Evolutionary conservation across 2,888 invertebrate genomes (phyloP).

Genomic region (Halictus ligatus): DNA sequence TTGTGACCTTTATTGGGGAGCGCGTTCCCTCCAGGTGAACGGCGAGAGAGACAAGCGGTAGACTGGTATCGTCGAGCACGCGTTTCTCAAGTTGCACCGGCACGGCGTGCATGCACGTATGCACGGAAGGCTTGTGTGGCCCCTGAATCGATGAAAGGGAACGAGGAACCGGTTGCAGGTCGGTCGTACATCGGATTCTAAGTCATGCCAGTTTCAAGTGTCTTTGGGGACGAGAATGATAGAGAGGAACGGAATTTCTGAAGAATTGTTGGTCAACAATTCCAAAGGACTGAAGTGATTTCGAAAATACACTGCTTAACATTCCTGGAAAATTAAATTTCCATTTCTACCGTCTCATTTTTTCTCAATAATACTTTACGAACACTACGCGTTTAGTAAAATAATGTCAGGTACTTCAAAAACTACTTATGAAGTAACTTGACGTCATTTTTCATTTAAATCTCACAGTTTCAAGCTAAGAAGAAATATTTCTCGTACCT

Average conservation of each 20-base stretch:
- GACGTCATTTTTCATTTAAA: background rate
- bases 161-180: slow-evolving; percentile 75
- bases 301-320: background rate
- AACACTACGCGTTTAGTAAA: no score
- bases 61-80: slow-evolving; percentile 55
- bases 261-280: slow-evolving; percentile 3
- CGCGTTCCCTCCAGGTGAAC: slow-evolving; percentile 47
- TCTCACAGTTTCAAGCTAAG: background rate
- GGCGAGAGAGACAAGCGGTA: slow-evolving; percentile 44
- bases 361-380: background rate
- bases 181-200: slow-evolving; percentile 71
- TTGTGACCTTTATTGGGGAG: slow-evolving; percentile 50
- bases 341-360: background rate
- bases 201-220: slow-evolving; percentile 66
- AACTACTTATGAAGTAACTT: background rate
- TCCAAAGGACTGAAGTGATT: background rate
- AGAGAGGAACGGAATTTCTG: slow-evolving; percentile 17
- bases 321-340: background rate
- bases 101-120: slow-evolving; percentile 65
- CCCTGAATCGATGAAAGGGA: slow-evolving; percentile 73
- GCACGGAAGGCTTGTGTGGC: slow-evolving; percentile 60
- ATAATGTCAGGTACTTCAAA: background rate
- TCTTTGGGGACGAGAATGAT: slow-evolving; percentile 43
- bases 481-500: background rate
- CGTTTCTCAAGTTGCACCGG: slow-evolving; percentile 61